Conservation (phyloP, 1,140 invertebrate genomes). For the Pseudoatta argentina region DNA sequence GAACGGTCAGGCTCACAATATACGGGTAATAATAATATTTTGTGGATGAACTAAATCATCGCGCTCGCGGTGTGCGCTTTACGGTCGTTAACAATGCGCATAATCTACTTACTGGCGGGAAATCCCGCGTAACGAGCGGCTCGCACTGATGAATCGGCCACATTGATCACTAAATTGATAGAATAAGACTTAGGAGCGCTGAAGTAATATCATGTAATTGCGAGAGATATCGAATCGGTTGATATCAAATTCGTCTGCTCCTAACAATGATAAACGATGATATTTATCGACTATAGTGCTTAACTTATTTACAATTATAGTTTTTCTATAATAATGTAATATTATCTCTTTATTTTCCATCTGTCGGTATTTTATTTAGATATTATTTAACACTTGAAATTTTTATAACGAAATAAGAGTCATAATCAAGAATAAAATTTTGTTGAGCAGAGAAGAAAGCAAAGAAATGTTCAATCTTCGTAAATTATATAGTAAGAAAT, state of each 20-base stretch:
- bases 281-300: background rate
- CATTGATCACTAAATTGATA: conserved; percentile 67
- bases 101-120: conserved; percentile 71
- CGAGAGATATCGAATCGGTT: conserved; percentile 22
- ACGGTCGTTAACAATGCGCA: conserved; percentile 70
- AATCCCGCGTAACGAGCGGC: conserved; percentile 67
- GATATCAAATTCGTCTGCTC: conserved; percentile 2
- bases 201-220: conserved; percentile 24
- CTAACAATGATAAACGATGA: background rate
- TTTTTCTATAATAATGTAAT: no score
- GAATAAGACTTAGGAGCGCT: conserved; percentile 58
- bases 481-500: background rate
- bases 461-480: background rate
- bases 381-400: background rate
- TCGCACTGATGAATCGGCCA: conserved; percentile 57
- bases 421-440: no score
- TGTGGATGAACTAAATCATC: conserved; percentile 71
- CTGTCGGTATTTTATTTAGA: background rate
- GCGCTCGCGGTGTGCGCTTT: conserved; percentile 61
- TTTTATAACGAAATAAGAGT: background rate
- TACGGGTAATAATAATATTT: conserved; percentile 71
- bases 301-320: background rate
- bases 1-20: conserved; percentile 50
- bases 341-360: no score
- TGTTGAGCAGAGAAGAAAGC: background rate